Evolutionary conservation across 2,888 invertebrate species (phyloP).

Genomic region (Syrphus vitripennis): DNA sequence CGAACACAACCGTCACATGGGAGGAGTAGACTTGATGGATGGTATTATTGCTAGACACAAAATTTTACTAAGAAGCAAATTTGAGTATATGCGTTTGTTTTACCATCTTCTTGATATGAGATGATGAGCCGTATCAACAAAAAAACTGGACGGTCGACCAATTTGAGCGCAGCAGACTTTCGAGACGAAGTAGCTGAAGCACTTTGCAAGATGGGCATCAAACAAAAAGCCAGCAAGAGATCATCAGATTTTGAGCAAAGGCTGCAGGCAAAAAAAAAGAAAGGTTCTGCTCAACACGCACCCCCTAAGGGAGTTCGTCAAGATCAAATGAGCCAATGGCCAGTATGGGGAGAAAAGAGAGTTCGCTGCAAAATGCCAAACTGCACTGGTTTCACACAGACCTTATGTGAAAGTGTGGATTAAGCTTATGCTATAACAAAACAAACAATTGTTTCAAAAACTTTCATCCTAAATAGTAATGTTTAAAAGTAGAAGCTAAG

Average conservation of each 20-base stretch:
- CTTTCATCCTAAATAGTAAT: not conserved
- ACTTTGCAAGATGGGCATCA: constrained; percentile 7
- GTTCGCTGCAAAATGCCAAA: constrained; percentile 38
- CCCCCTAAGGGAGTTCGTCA: constrained; percentile 44
- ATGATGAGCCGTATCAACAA: too few relatives aligned
- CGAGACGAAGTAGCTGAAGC: constrained; percentile 13
- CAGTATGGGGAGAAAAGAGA: constrained; percentile 38
- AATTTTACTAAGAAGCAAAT: not conserved
- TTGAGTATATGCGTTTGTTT: not conserved
- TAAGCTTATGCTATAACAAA: not conserved
- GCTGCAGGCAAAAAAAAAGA: constrained; percentile 72
- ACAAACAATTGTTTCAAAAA: not conserved
- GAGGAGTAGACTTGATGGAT: too few relatives aligned
- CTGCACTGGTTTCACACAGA: constrained; percentile 39
- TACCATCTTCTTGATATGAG: not conserved
- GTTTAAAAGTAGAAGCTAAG: too few relatives aligned
- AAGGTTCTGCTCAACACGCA: constrained; percentile 44
- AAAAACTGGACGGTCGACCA: too few relatives aligned
- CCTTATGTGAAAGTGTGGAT: constrained; percentile 23
- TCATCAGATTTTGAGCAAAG: constrained; percentile 2
- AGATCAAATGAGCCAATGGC: constrained; percentile 41
- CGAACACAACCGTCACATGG: too few relatives aligned
- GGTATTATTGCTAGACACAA: not conserved
- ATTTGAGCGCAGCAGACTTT: constrained; percentile 9
- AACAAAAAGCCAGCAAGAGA: not conserved